Base-by-base conservation (phyloP, 2,113 vertebrate genomes). In the Eptesicus fuscus region DNA sequence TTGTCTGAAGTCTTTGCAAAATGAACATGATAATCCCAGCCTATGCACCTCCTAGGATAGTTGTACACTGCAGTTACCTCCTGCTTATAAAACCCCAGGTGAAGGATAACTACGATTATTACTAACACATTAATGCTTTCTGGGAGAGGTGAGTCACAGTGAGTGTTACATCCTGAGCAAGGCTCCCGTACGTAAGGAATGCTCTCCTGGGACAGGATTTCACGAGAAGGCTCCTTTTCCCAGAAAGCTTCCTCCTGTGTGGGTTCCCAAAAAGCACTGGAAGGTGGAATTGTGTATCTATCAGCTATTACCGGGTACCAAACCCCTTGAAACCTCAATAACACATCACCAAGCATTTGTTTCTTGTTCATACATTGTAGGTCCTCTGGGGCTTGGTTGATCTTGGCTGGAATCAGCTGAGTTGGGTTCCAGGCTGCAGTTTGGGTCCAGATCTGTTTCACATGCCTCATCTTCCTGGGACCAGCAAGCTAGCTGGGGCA, bases 71-170 rank as follows among this genome's bases (percentile, higher is more conserved):
- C 40, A 42, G 83, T 61, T 70, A 23, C 51, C 79, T 94, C 40
- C 53, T 42, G 88, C 86, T 76, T 44, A 14, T 80, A 91, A 90
- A 93, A 20, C n/a, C 65, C 83, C 53, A 93, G 92, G 77, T 90
- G 93, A 83, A 47, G 16, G 1, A 84, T 92, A 96, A 90, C 94
- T 37, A 90, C 42, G 40, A 18, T 85, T 7, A 78, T 90, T 94
- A 78, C 61, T 61, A 80, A 51, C 35, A 7, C n/a, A n/a, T 37
- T n/a, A 51, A 7, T 20, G 84, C 77, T 88, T 65, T 47, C 71
- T 42, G 80, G 84, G 53, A 94, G 20, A 85, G 51, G 51, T 78
- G 93, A 96, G 93, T 97, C 95, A 94, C 32, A 7, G 79, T 11
- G 20, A 40, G 22, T 17, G 35, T 82, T 78, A 83, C 63, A 22